These are phyloP conservation scores for Scaptomyza montana DNA, from an alignment of 1,140 invertebrate genomes.

Conservation along the genomic window DNA sequence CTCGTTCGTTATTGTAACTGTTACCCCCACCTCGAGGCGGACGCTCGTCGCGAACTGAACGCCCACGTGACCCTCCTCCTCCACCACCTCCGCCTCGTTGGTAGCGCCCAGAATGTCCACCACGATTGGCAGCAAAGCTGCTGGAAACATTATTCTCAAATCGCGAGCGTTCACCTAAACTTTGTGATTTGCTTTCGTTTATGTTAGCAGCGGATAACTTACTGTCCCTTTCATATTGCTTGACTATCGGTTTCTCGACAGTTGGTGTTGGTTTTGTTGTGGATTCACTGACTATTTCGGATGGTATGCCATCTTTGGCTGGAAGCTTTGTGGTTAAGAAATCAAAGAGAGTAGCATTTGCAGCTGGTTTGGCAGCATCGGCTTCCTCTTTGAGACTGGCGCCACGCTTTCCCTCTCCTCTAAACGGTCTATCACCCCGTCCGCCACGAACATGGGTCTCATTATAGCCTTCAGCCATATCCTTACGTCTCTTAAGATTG, in stretches of 20 bases:
- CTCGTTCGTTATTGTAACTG: conserved; percentile 21
- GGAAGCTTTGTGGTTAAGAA: conserved; percentile 92
- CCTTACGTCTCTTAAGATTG: conserved; percentile 86
- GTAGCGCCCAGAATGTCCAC: conserved; percentile 39
- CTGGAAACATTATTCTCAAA: conserved; percentile 83
- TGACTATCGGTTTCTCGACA: conserved; percentile 39
- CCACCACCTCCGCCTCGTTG: conserved; percentile 42
- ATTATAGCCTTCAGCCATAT: conserved; percentile 69
- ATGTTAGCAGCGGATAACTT: conserved; percentile 14
- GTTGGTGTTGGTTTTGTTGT: conserved; percentile 84
- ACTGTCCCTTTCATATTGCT: conserved; percentile 29
- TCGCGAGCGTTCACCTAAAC: conserved; percentile 42
- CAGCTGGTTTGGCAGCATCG: conserved; percentile 89
- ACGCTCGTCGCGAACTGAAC: conserved; percentile 53
- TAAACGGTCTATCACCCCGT: conserved; percentile 45
- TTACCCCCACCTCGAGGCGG: conserved; percentile 31
- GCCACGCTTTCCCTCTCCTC: conserved; percentile 67
- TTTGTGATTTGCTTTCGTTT: conserved; percentile 34
- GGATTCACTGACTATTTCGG: conserved; percentile 29
- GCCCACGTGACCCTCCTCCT: conserved; percentile 45
- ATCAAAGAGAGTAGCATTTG: conserved; percentile 93
- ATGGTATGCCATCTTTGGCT: conserved; percentile 61
- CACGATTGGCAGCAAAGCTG: conserved; percentile 78
- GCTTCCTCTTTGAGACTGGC: conserved; percentile 86
- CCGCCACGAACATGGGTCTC: conserved; percentile 84